Percentiles rank a stretch among this genome's conserved stretches.
These are phyloP conservation scores for Etheostoma spectabile DNA, from an alignment of 2,113 vertebrate genomes.

Conservation along the genomic window DNA sequence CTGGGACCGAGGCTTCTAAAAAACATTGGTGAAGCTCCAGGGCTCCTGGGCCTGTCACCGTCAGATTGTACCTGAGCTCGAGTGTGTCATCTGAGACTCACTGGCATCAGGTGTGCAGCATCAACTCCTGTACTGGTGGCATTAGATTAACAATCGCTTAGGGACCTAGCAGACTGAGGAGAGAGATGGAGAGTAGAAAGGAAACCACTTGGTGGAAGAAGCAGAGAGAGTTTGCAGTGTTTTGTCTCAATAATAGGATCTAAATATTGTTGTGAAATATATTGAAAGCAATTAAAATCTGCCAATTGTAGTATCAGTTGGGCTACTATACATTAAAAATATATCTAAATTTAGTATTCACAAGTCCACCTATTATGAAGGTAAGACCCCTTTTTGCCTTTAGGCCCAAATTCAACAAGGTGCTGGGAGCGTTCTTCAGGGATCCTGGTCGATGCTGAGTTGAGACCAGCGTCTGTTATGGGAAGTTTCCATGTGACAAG, in stretches of 20 bases:
- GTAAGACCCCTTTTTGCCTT: background rate
- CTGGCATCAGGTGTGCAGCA: conserved; percentile 62
- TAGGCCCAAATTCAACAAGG: background rate
- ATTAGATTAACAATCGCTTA: conserved; percentile 56
- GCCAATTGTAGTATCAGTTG: background rate
- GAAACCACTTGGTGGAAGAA: conserved; percentile 20
- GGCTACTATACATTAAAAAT: background rate
- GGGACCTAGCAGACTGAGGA: conserved; percentile 31
- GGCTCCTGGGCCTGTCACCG: conserved; percentile 65
- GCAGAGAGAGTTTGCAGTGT: conserved; percentile 7
- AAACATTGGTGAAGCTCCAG: conserved; percentile 59
- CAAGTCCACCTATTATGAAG: background rate
- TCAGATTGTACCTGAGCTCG: conserved; percentile 61
- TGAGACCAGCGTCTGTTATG: background rate
- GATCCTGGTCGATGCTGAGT: conserved; percentile 3
- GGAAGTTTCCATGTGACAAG: background rate
- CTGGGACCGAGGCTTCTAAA: conserved; percentile 67
- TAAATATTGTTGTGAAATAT: conserved; percentile 17
- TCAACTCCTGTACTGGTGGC: conserved; percentile 52
- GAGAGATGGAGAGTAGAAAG: conserved; percentile 2
- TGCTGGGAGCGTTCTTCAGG: background rate
- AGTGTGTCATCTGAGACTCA: conserved; percentile 60
- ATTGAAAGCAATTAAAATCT: conserved; percentile 16
- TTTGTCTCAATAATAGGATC: conserved; percentile 8
- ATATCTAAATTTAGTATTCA: background rate